Evolutionary conservation across 2,797 vertebrate genomes (phyloP).

Genomic region (Ctenopoma multispine): DNA sequence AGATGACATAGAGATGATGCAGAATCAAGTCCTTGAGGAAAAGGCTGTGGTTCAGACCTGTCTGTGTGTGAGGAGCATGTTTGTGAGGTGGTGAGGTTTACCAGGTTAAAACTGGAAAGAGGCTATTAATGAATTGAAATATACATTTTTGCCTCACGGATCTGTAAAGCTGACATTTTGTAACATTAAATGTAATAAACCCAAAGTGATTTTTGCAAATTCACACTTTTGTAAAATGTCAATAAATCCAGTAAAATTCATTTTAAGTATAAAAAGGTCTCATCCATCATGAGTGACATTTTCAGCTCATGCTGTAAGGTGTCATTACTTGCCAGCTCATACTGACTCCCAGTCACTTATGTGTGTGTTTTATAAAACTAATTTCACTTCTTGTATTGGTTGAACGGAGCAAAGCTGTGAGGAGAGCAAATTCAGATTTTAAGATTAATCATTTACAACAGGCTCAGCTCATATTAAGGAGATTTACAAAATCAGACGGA

Average conservation of each 20-base stretch:
- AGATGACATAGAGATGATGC: constrained; percentile 5
- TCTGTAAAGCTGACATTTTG: constrained; percentile 48
- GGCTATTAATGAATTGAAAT: constrained; percentile 22
- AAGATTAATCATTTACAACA: background rate
- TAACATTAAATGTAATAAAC: constrained; percentile 43
- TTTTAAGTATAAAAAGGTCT: constrained; percentile 44
- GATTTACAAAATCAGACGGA: too few species aligned
- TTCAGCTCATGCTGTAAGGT: constrained; percentile 3
- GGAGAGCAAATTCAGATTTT: background rate
- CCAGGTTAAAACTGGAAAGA: background rate
- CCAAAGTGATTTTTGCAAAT: constrained; percentile 36
- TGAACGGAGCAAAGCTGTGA: background rate
- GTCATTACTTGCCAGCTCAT: background rate
- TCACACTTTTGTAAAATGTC: constrained; percentile 38
- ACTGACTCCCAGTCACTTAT: constrained; percentile 29
- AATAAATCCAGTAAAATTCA: constrained; percentile 53
- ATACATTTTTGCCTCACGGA: constrained; percentile 13
- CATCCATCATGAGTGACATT: constrained; percentile 49
- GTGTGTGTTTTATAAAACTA: constrained; percentile 2
- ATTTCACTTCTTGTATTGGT: constrained; percentile 16
- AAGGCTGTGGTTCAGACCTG: background rate
- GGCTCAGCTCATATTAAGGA: background rate
- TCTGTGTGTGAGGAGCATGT: background rate
- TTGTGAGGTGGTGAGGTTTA: background rate
- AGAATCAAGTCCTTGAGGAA: constrained; percentile 34